Base-by-base conservation (phyloP, 2,888 invertebrate genomes). In the Syrista parreyssii region DNA sequence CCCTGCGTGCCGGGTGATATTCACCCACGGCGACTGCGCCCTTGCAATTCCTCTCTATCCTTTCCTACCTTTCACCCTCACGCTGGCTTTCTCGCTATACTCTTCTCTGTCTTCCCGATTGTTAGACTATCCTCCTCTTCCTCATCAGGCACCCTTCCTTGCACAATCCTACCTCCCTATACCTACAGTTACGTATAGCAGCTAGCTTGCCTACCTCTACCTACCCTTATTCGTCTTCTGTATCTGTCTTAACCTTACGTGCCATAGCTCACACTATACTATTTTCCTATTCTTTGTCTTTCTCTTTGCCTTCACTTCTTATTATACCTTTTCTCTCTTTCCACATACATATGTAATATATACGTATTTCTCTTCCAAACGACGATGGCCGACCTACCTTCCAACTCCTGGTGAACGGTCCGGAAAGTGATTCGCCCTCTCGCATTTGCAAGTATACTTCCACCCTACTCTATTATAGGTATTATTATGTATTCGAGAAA, bases 11-110 rank as follows among this genome's bases (percentile, higher is more conserved):
- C 88, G 88, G 89, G 89, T 85, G 84, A 87, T 87, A 87, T 85
- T 88, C 89, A 84, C 86, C 81, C 84, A 84, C 85, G 82, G 89
- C 88, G 89, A 83, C 89, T 89, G 90, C 89, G 90, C 89, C 85
- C 82, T 86, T 55, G 80, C 82, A 82, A 35, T 36, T 71, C 55
- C 12, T 31, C 71, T 71, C 71, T 71, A 12, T 31, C 71, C 71
- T 33, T 71, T 33, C 33, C 71, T 71, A 31, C 71, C 31, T 71
- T 33, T 31, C 71, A 32, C 71, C 71, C 71, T 71, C 71, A 15
- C 32, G 6, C 71, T 71, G 1, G 31, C 32, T 31, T 15, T 71
- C 71, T 30, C 31, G 6, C 68, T 68, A n/a, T 36, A 31, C 71
- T 9, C 55, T 23, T 55, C 55, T 55, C 55, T 55, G 55, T 55